Base-by-base conservation (phyloP, 2,888 invertebrate genomes). In the Ennomos erosarius region DNA sequence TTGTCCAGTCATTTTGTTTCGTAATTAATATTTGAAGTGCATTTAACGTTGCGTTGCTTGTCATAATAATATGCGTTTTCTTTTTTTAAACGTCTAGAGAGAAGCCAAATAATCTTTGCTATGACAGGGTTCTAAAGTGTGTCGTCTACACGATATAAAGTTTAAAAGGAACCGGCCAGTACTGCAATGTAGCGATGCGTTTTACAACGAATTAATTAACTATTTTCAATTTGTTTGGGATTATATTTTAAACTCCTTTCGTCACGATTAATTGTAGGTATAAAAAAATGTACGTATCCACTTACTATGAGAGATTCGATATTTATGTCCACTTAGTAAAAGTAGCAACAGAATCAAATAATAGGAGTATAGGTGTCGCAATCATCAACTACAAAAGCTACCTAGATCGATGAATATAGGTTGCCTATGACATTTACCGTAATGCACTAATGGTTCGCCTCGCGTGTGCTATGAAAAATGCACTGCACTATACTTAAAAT, bases 391-490 rank as follows among this genome's bases (percentile, higher is more conserved):
- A 10, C 36, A 36, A 42, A 50, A 36, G 35, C 35, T 13, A 40
- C 47, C n/a, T n/a, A n/a, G n/a, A 54, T 54, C 42, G 54, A 55
- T 43, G 36, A 8, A 13, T 50, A 6, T 26, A 35, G 37, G 11
- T 35, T 10, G n/a, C 12, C 46, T 37, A 38, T 60, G 55, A 51
- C 51, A 51, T 47, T 37, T 51, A 47, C 51, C 59, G 57, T 54
- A 58, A 69, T 49, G 58, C 44, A 54, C 43, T 59, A 62, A 58
- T 63, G 65, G 67, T 59, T 75, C 67, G 75, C 74, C 58, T 75
- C 67, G 75, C 74, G 73, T 75, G 74, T 62, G 53, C 55, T 62
- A 69, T 75, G 71, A 70, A 73, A 74, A 68, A 75, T 75, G 73
- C 67, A 68, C 44, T 55, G 55, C 16, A 39, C 55, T 52, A 33